Evolutionary conservation across 2,797 vertebrate species (phyloP), one percentile per base, ranked within the genome.

Genomic region (Pterois miles): DNA sequence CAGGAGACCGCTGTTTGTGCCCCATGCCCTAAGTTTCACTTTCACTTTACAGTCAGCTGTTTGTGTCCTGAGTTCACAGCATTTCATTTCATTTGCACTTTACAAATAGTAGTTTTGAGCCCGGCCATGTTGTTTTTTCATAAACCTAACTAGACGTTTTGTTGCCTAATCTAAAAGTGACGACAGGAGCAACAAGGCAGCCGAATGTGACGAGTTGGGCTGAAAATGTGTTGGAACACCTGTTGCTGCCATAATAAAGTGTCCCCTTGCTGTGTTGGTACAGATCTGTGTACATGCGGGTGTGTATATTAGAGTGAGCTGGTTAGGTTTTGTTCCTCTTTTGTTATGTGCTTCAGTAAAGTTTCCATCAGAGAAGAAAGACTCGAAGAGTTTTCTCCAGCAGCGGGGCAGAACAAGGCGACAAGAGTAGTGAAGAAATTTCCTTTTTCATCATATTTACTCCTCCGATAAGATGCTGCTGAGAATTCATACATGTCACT

Each of bases 361-460:
- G 74, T 76, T 71, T 64, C 59, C 43, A 20, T 38, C 54, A n/a
- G 29, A 70, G 54, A 74, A 53, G 36, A 52, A 18, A 53, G 62
- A 50, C 18, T 5, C 34, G 59, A 54, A 20, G 16, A 65, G 29
- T 33, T 69, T 40, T 23, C 48, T 27, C 20, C 33, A 36, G 46
- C 68, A 48, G 38, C 38, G 50, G 33, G n/a, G 53, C 50, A n/a
- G 58, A 82, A 70, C 54, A 20, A 74, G 52, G 65, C 23, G 22
- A 68, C 25, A 43, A 29, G 29, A 59, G 8, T 5, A 20, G 7
- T 23, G 27, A 46, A 54, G 48, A 38, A 74, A 74, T 58, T 74
- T 68, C 0, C 66, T 48, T 70, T 50, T 76, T 43, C 27, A 76
- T 23, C 50, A 46, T 65, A 73, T 85, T 86, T 77, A 52, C 36